These are phyloP conservation scores for Xiphorhynchus elegans DNA, from an alignment of 2,113 vertebrate species.

Conservation along the genomic window DNA sequence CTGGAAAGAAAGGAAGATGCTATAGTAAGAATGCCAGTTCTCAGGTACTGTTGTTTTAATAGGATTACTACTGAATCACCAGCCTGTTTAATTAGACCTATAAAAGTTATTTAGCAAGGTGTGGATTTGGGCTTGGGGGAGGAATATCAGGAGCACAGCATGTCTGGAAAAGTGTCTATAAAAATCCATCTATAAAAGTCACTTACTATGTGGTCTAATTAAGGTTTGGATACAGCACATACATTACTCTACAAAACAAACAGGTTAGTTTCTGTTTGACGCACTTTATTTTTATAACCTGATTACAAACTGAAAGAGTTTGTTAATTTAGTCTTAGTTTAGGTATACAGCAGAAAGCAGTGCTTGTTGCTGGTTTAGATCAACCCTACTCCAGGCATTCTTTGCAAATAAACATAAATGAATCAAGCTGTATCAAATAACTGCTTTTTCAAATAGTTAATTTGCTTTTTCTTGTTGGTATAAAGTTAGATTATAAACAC, in stretches of 20 bases:
- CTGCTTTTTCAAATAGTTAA: background rate
- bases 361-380: conserved; percentile 24
- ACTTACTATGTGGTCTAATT: conserved; percentile 64
- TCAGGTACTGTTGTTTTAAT: conserved; percentile 31
- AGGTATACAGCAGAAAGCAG: conserved; percentile 24
- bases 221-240: conserved; percentile 48
- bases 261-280: conserved; percentile 59
- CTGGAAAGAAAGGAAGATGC: background rate
- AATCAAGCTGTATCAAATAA: conserved; percentile 37
- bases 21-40: background rate
- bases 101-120: conserved; percentile 62
- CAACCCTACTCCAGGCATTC: background rate
- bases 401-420: conserved; percentile 50
- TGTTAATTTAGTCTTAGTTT: conserved; percentile 43
- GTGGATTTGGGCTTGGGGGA: conserved; percentile 14
- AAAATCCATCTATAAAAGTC: conserved; percentile 54
- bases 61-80: conserved; percentile 47
- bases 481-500: conserved; percentile 34
- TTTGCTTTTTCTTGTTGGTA: conserved; percentile 10
- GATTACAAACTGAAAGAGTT: conserved; percentile 67
- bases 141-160: conserved; percentile 33
- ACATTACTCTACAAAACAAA: conserved; percentile 53
- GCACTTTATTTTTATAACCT: conserved; percentile 69
- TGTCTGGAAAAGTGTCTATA: conserved; percentile 58
- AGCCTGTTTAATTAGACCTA: conserved; percentile 47